A percentile compares a stretch with the other conserved stretches of the same genome.
Conservation (phyloP, 53 echinoderm and acorn worm genomes). For the Echinometra lucunter region DNA sequence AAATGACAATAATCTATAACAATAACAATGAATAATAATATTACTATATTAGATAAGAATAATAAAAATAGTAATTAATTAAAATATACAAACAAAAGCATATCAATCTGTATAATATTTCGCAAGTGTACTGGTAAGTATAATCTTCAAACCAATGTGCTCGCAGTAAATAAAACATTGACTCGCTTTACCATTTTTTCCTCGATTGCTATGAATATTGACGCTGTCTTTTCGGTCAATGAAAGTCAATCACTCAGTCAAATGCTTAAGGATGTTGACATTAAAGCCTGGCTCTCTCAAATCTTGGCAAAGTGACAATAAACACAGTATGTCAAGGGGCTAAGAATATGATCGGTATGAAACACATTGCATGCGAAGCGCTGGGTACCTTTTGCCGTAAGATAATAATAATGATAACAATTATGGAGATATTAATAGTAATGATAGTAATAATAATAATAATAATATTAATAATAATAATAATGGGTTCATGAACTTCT, state of each 20-base stretch:
- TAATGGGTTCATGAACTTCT: no score
- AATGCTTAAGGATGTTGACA: constrained; percentile 40
- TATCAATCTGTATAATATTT: not conserved
- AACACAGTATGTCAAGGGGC: not conserved
- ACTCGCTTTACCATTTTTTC: not conserved
- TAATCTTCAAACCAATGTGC: not conserved
- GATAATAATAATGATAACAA: not conserved
- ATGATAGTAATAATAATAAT: not conserved
- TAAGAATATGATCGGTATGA: not conserved
- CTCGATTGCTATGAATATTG: not conserved
- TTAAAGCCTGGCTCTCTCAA: constrained; percentile 35
- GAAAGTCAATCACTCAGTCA: constrained; percentile 47
- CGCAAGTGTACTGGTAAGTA: not conserved
- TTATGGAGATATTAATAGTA: no score
- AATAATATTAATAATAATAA: not conserved
- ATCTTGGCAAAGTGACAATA: constrained; percentile 28
- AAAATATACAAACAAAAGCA: not conserved
- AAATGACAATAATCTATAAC: no score
- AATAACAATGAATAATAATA: no score
- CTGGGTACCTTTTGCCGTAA: not conserved
- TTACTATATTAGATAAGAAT: no score
- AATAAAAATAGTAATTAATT: no score
- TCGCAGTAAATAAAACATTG: not conserved
- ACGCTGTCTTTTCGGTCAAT: not conserved
- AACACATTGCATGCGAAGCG: not conserved